These are phyloP conservation scores for Agonopterix heracliana DNA, from an alignment of 2,888 invertebrate genomes.

Conservation along the genomic window DNA sequence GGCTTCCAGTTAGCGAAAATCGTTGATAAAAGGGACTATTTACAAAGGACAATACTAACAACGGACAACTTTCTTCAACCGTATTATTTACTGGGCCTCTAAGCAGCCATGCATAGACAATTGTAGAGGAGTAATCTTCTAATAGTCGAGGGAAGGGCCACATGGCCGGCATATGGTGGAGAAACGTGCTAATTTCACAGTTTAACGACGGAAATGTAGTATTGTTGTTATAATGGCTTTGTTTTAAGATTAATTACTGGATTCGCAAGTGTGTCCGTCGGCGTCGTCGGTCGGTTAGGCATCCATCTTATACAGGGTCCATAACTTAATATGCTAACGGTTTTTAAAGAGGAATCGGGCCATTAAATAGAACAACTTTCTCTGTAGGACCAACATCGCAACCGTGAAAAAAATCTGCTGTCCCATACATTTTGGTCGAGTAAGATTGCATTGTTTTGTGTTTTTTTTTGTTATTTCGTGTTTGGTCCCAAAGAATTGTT, in stretches of 20 bases:
- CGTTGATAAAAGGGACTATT: background rate
- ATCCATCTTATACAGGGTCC: no score
- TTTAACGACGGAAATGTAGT: conserved; percentile 38
- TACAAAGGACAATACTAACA: conserved; percentile 4
- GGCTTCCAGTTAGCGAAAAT: background rate
- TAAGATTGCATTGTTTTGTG: no score
- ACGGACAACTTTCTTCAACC: conserved; percentile 31
- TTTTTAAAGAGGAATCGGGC: no score
- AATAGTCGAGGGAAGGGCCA: conserved; percentile 30
- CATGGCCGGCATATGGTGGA: conserved; percentile 59
- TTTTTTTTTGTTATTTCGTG: no score
- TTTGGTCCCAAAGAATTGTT: no score
- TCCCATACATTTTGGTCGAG: no score
- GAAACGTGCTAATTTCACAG: conserved; percentile 23
- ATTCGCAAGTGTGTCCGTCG: conserved; percentile 1
- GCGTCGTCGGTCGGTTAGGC: no score
- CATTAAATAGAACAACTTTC: no score
- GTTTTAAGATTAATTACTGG: conserved; percentile 9
- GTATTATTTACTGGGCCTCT: conserved; percentile 18
- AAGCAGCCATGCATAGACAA: conserved; percentile 40
- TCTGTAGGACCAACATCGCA: no score
- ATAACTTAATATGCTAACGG: no score
- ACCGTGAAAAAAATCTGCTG: no score
- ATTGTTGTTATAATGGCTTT: conserved; percentile 17
- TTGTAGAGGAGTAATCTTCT: conserved; percentile 20